phyloP scores from a whole-genome alignment of 2,113 vertebrate genomes.

The Origma solitaria region DNA sequence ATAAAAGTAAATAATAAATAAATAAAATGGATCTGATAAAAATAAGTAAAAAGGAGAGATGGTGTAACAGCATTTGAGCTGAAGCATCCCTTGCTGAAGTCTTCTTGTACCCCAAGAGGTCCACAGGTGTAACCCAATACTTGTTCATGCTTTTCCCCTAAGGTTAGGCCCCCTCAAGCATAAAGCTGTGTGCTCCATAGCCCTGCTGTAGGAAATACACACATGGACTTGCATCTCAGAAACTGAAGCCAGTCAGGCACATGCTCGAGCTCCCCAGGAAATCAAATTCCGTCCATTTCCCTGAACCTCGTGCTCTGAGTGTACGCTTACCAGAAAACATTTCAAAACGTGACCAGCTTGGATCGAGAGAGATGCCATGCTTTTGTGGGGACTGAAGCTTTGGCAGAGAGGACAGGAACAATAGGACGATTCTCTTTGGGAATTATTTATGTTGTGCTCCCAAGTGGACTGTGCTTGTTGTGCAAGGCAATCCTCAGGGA shows the following conservation, averaged over 20 bases:
- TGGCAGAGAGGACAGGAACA: neutral
- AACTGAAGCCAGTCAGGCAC: neutral
- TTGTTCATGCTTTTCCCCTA: neutral
- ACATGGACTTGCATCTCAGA: neutral
- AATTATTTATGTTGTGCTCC: neutral
- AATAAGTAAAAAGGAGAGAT: neutral
- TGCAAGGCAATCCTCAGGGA: constrained; percentile 1
- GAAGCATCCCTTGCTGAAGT: neutral
- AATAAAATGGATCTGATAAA: neutral
- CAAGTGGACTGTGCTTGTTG: neutral
- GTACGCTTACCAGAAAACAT: constrained; percentile 17
- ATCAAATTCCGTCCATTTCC: neutral
- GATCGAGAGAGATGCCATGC: neutral
- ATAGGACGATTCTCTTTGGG: neutral
- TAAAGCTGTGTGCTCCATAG: neutral
- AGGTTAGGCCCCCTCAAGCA: neutral
- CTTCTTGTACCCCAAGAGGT: neutral
- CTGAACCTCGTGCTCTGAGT: neutral
- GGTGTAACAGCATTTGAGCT: neutral
- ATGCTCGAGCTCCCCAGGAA: neutral
- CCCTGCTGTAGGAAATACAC: neutral
- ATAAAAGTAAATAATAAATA: too few species aligned
- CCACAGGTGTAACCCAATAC: neutral
- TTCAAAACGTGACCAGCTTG: constrained; percentile 26
- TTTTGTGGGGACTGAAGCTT: constrained; percentile 6